Evolutionary conservation across 2,113 vertebrate genomes (phyloP).

Genomic region (Tylochromis polylepis): DNA sequence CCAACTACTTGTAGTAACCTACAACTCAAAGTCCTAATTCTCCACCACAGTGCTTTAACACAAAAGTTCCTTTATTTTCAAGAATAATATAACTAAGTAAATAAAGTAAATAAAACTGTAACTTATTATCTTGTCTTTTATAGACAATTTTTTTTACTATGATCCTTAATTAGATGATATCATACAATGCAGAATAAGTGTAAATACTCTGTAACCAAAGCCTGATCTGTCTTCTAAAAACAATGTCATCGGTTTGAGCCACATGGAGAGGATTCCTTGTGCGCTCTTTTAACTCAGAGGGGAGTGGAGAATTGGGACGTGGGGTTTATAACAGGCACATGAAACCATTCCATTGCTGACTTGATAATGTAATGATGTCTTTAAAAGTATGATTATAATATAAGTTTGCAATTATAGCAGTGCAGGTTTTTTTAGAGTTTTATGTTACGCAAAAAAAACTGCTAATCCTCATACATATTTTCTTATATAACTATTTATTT

Average conservation of each 20-base stretch:
- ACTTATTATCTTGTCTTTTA: neutral
- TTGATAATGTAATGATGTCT: constrained; percentile 22
- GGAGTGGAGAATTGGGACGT: constrained; percentile 4
- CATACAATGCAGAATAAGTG: neutral
- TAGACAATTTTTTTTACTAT: neutral
- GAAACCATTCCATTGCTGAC: constrained; percentile 49
- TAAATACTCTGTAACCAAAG: neutral
- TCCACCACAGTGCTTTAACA: neutral
- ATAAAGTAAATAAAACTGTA: neutral
- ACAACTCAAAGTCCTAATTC: neutral
- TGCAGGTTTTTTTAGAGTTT: neutral
- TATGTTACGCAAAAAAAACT: neutral
- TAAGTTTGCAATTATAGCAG: neutral
- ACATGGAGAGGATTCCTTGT: constrained; percentile 16
- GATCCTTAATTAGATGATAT: neutral
- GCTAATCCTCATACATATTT: neutral
- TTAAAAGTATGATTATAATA: neutral
- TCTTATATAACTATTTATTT: neutral
- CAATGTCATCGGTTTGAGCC: neutral
- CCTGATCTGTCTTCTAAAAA: neutral
- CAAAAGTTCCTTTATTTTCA: neutral
- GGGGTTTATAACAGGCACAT: constrained; percentile 22
- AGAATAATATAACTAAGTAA: no score
- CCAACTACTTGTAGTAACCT: neutral
- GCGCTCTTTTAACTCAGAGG: neutral